Evolutionary conservation across 2,888 invertebrate genomes (phyloP), one percentile per base, ranked within the genome.

Genomic region (Tineola bisselliella): DNA sequence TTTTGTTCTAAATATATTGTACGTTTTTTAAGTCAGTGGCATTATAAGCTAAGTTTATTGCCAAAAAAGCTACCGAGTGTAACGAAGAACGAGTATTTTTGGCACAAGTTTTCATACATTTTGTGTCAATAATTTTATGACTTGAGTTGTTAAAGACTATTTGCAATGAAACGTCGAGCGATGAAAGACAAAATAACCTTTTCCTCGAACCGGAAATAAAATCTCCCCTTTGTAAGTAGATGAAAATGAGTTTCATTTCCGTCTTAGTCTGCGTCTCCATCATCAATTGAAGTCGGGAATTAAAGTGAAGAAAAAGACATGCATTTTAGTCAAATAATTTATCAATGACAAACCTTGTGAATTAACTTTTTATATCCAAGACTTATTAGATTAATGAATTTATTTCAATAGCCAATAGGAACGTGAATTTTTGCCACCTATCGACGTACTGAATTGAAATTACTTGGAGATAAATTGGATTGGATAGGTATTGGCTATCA

Each of bases 211-310:
- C 60, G 59, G 61, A 61, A 61, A 66, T 65, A 65, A 63, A 63
- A 63, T 63, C 63, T 65, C 64, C 63, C 62, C 44, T 25, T 33
- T n/a, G 52, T 62, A 59, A 64, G 62, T 62, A 62, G 61, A 52
- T 62, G 63, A 62, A 63, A 66, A 65, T 63, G 65, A 63, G 61
- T 63, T 65, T 64, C 62, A 64, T 67, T 64, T 64, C 63, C 63
- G 62, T 61, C 59, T 61, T n/a, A 43, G 58, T 52, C 44, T 31
- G 58, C 48, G 30, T 43, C 57, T 56, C 56, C 61, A 61, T 33
- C 43, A 56, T 61, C 54, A 61, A 61, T 61, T 33, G 61, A 12
- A 58, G 58, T 58, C 58, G 15, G 2, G 15, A 25, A 13, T 48
- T 48, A 17, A 48, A 48, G 15, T 48, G 6, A 43, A 48, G 6